A percentile compares a stretch with the other conserved stretches of the same genome.
These are phyloP conservation scores for Lophotis ruficrista DNA, from an alignment of 2,113 vertebrate genomes.

Conservation along the genomic window DNA sequence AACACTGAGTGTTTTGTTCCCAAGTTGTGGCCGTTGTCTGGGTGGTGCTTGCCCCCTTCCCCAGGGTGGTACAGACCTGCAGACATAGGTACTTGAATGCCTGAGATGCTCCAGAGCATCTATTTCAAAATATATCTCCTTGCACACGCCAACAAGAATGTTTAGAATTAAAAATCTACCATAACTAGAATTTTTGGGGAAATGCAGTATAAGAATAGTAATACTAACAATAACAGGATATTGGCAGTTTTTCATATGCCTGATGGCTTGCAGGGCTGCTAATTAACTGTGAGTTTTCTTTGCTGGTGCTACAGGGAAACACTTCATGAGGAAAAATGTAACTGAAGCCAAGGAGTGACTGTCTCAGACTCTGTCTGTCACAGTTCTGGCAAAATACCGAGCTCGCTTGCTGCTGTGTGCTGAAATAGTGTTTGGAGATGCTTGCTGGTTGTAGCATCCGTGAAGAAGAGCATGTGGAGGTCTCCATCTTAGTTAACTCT, in stretches of 20 bases:
- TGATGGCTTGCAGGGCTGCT: neutral
- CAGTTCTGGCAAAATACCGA: neutral
- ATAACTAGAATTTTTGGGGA: neutral
- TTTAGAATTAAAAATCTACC: neutral
- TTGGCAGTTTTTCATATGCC: neutral
- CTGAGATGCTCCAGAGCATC: neutral
- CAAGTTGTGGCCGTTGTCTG: fast-evolving
- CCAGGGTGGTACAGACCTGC: neutral
- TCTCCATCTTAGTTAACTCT: neutral
- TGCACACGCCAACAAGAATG: neutral
- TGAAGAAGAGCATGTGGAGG: neutral
- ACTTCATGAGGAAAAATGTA: neutral
- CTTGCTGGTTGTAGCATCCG: neutral
- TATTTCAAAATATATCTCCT: neutral
- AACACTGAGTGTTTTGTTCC: neutral
- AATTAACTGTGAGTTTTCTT: neutral
- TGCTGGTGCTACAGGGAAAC: neutral
- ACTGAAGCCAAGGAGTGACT: neutral
- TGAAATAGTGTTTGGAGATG: neutral
- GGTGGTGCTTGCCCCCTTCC: neutral
- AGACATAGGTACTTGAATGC: neutral
- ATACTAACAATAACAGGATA: no score
- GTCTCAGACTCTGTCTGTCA: neutral
- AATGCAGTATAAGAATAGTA: neutral
- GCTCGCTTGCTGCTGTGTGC: neutral